Evolutionary conservation across 2,888 invertebrate species (phyloP), one percentile per base, ranked within the genome.

Genomic region (Parnassius smintheus): DNA sequence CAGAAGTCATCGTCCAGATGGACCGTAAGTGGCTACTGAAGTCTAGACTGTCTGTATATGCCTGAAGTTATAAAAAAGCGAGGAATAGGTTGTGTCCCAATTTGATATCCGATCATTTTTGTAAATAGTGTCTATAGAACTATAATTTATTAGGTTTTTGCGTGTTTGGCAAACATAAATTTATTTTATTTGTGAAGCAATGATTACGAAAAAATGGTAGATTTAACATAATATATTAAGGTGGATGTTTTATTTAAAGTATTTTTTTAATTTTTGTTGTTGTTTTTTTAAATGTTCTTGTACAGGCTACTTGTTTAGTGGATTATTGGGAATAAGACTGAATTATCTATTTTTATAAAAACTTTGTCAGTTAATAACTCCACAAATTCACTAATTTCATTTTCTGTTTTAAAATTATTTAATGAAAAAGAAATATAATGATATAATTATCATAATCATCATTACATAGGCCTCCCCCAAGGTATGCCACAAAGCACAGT

Each of bases 131-230:
- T 55, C 54, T 54, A 45, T 62, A 13, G 25, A 58, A 12, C 54
- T 58, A 62, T 59, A 59, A 58, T 58, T 62, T 62, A 62, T 59
- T 62, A 44, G n/a, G 25, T 35, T 8, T 25, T 62, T 48, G 62
- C 62, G 62, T 62, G 62, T 50, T 50, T 54, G 54, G 50, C 54
- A 55, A 50, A 58, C 62, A 62, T 62, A 62, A 62, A 62, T 62
- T 62, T 44, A 62, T 59, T 58, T 54, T 50, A 55, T 58, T 59
- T 54, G 54, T 59, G 58, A 44, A 48, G 42, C 44, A 48, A 53
- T 54, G 58, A 49, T 50, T 12, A 45, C 49, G 62, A 56, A 59
- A 53, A 58, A 62, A 62, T 50, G 62, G 25, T 45, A 44, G 35
- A 50, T 35, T 48, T 52, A 53, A 48, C 42, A 53, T 57, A 42